Conservation (phyloP, 2,113 vertebrate genomes). For the Pheucticus melanocephalus region DNA sequence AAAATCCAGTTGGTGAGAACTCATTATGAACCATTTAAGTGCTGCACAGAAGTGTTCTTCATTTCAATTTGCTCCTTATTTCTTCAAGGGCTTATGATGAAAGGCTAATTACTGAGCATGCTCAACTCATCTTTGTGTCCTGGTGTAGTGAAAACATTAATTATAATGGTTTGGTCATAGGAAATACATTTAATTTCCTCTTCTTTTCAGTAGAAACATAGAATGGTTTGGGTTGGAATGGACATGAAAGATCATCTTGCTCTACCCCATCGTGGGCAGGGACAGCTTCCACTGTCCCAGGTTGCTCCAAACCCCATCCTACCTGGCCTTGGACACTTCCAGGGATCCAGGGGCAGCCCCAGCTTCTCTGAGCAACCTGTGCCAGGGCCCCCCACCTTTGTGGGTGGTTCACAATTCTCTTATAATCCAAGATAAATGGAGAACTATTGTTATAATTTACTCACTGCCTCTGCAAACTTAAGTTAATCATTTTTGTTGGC, state of each 20-base stretch:
- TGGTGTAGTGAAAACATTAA: background rate
- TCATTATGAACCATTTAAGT: background rate
- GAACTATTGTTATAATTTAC: background rate
- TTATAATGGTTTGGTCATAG: background rate
- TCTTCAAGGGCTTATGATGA: background rate
- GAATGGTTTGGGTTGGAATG: background rate
- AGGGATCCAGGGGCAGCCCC: background rate
- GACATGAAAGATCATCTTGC: rapidly evolving
- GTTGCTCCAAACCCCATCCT: rapidly evolving
- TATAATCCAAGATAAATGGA: background rate
- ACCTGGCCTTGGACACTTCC: no score
- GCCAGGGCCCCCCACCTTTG: background rate
- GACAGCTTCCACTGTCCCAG: background rate
- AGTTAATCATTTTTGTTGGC: conserved; percentile 32
- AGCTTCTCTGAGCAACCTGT: background rate
- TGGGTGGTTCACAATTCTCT: background rate
- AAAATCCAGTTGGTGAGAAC: background rate
- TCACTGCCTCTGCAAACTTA: conserved; percentile 29
- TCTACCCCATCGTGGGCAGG: background rate
- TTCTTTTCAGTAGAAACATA: background rate
- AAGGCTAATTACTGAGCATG: background rate
- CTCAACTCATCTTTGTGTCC: background rate
- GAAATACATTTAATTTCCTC: background rate
- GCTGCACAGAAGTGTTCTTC: background rate
- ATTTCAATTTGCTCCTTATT: conserved; percentile 12